phyloP scores from a whole-genome alignment of 2,888 invertebrate genomes.

The Orchesella flavescens region DNA sequence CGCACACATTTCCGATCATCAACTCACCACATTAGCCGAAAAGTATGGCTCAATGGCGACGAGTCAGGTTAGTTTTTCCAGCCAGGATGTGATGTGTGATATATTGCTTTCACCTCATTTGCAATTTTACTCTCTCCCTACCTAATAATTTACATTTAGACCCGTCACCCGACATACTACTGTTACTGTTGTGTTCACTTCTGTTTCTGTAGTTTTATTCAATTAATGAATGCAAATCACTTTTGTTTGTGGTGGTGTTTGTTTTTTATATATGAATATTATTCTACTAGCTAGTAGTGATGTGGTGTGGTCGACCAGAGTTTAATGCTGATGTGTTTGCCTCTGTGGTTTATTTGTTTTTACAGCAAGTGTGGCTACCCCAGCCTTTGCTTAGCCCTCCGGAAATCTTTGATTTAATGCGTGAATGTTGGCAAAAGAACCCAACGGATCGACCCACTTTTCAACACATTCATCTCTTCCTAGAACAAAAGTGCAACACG shows the following conservation, averaged over 20 bases:
- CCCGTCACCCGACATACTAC: no score
- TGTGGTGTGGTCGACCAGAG: no score
- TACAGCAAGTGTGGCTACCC: slow-evolving; percentile 78
- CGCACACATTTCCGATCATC: slow-evolving; percentile 79
- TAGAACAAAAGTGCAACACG: slow-evolving; percentile 76
- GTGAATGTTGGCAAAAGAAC: slow-evolving; percentile 81
- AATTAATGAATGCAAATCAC: slow-evolving; percentile 29
- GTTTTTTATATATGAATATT: no score
- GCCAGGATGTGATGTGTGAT: no score
- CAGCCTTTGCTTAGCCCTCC: slow-evolving; percentile 84
- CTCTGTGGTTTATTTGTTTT: slow-evolving; percentile 15
- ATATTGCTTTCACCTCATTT: no score
- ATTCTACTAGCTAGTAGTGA: no score
- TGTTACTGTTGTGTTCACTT: no score
- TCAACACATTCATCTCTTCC: slow-evolving; percentile 81
- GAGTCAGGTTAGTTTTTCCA: slow-evolving; percentile 63
- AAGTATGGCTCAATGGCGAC: slow-evolving; percentile 73
- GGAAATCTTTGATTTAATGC: slow-evolving; percentile 84
- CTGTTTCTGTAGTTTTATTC: background rate
- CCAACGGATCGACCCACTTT: slow-evolving; percentile 79
- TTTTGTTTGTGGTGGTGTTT: slow-evolving; percentile 2
- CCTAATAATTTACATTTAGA: no score
- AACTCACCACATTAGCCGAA: slow-evolving; percentile 80
- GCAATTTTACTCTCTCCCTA: no score
- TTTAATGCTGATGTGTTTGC: slow-evolving; percentile 4